Percentiles rank a stretch among this genome's conserved stretches.
These are phyloP conservation scores for Pygoscelis adeliae DNA, from an alignment of 2,113 vertebrate genomes.

Conservation along the genomic window DNA sequence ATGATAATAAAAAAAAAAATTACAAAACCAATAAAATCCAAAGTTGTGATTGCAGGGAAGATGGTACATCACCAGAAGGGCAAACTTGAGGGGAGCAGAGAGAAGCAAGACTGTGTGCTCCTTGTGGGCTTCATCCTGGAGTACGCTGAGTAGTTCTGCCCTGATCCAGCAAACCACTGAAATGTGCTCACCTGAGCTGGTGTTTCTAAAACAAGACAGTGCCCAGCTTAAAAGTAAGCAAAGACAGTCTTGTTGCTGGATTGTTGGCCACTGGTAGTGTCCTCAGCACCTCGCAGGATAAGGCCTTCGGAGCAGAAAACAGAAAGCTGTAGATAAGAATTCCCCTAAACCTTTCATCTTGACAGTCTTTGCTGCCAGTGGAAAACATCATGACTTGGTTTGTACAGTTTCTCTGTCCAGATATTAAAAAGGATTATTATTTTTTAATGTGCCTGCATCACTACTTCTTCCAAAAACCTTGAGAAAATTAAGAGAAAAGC, in stretches of 20 bases:
- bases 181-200: accelerated
- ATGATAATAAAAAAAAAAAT: background rate
- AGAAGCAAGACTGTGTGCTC: background rate
- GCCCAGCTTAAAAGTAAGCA: background rate
- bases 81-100: background rate
- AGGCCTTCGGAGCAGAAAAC: background rate
- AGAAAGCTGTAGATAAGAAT: background rate
- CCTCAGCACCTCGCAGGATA: background rate
- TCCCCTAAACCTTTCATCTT: background rate
- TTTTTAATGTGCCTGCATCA: background rate
- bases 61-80: background rate
- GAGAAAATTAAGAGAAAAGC: background rate
- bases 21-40: background rate
- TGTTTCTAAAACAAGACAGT: background rate
- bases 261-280: background rate
- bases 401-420: background rate
- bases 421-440: background rate
- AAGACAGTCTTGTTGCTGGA: background rate
- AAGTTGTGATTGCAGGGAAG: background rate
- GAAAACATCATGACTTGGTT: background rate
- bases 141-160: background rate
- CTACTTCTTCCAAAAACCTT: background rate
- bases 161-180: background rate
- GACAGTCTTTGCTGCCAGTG: background rate
- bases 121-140: background rate